Conservation (phyloP, 2,113 vertebrate genomes). For the Pachypanchax playfairii region DNA sequence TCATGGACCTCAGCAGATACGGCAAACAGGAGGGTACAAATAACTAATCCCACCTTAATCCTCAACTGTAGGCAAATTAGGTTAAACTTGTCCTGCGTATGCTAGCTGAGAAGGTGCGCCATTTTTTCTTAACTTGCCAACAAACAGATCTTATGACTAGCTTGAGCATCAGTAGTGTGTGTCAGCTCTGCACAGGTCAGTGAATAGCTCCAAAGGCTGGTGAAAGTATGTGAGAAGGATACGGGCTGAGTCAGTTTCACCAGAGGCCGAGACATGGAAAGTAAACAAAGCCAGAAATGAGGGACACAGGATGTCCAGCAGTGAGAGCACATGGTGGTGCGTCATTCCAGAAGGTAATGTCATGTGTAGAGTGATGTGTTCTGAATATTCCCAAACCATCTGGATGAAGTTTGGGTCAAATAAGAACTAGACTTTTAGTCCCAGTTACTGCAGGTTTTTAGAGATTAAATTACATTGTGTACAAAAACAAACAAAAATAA, state of each 20-base stretch:
- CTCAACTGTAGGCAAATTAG: slow-evolving; percentile 41
- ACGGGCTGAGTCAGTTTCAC: slow-evolving; percentile 3
- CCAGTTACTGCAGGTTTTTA: background rate
- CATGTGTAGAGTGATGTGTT: background rate
- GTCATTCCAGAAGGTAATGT: background rate
- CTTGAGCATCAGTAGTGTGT: slow-evolving; percentile 23
- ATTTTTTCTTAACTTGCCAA: background rate
- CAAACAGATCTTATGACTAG: background rate
- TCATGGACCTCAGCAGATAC: slow-evolving; percentile 5
- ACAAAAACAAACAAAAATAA: background rate
- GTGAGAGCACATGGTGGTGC: background rate
- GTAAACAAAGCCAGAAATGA: slow-evolving; percentile 1
- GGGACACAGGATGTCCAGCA: background rate
- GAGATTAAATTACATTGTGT: background rate
- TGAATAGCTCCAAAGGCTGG: slow-evolving; percentile 8
- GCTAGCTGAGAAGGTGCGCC: slow-evolving; percentile 9
- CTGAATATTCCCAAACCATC: slow-evolving; percentile 1
- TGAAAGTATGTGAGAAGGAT: background rate
- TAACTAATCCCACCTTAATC: slow-evolving; percentile 65
- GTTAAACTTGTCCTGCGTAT: slow-evolving; percentile 50
- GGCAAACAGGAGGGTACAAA: slow-evolving; percentile 36
- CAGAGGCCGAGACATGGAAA: slow-evolving; percentile 11
- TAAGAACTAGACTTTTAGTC: background rate
- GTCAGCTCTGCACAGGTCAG: slow-evolving; percentile 15
- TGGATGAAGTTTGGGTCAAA: background rate